phyloP scores from a whole-genome alignment of 2,888 invertebrate genomes.

The Eilema caniola region DNA sequence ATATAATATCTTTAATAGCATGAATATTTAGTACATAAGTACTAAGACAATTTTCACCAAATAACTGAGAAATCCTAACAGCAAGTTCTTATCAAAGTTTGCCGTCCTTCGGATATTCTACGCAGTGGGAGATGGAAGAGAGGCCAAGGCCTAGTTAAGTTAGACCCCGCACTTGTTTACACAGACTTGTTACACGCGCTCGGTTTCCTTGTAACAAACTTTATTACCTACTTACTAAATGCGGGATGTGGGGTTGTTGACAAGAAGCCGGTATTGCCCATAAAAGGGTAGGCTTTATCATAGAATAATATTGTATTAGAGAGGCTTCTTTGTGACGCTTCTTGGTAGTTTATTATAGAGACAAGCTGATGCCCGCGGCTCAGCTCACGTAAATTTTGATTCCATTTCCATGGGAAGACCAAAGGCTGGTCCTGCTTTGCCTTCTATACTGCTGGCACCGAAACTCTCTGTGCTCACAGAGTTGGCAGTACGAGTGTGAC shows the following conservation, averaged over 20 bases:
- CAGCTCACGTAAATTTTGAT: too few relatives aligned
- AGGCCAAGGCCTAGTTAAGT: background rate
- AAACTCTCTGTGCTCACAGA: too few relatives aligned
- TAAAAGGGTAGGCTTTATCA: background rate
- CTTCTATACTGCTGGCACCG: too few relatives aligned
- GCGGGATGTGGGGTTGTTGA: slow-evolving; percentile 1
- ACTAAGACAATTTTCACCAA: background rate
- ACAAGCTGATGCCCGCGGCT: background rate
- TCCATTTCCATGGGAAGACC: too few relatives aligned
- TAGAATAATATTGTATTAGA: background rate
- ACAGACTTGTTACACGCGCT: background rate
- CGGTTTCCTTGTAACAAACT: background rate
- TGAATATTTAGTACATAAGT: too few relatives aligned
- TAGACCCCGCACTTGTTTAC: background rate
- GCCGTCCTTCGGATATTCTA: background rate
- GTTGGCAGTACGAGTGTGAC: too few relatives aligned
- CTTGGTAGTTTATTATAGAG: background rate
- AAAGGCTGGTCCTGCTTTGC: too few relatives aligned
- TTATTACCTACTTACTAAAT: background rate
- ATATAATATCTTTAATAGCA: too few relatives aligned
- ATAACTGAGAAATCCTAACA: background rate
- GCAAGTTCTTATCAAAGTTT: background rate
- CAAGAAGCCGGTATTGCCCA: background rate
- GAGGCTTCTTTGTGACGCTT: background rate
- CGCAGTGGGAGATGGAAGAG: background rate